Base-by-base conservation (phyloP, 2,797 vertebrate genomes). In the Poeciliopsis presidionis region DNA sequence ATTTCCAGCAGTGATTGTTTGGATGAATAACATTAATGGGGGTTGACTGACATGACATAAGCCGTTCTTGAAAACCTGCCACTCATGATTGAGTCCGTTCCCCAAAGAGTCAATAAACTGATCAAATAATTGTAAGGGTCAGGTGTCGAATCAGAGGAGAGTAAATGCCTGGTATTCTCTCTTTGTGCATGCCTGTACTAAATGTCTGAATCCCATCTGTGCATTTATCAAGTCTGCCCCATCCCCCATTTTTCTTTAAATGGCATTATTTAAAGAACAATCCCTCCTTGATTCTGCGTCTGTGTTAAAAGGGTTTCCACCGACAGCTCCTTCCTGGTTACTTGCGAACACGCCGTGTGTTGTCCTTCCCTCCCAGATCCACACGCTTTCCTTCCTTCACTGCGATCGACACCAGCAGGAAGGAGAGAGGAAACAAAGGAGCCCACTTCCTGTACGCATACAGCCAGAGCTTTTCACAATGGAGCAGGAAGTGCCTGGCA, bases 341-440 rank as follows among this genome's bases (percentile, higher is more conserved):
- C 90, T 81, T 61, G 75, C 86, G 87, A 89, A 93, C 83, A 86
- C 84, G 53, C 75, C 22, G 0, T 74, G 77, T 79, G 89, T 91
- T 89, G 87, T 86, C 75, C 73, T 81, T 75, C 71, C 72, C 85
- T 81, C 75, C 55, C 36, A 81, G 77, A 69, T 78, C 75, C 61
- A 73, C 88, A 79, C 81, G 75, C 87, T 87, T 90, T 84, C 86
- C 82, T 83, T 76, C 71, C 78, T 70, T 80, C 65, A 53, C 77
- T 74, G 71, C 20, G 73, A 75, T 88, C 13, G 7, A 81, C 85
- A 82, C 85, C 86, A 85, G 86, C 92, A 94, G 94, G 95, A 95
- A 94, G 91, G 88, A 91, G 90, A 91, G 46, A 86, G 93, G 94
- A 93, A 93, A 92, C 93, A 93, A 94, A 63, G 93, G 91, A 91